These are phyloP conservation scores for Drosophila guanche DNA, from an alignment of 1,140 invertebrate species.

Conservation along the genomic window DNA sequence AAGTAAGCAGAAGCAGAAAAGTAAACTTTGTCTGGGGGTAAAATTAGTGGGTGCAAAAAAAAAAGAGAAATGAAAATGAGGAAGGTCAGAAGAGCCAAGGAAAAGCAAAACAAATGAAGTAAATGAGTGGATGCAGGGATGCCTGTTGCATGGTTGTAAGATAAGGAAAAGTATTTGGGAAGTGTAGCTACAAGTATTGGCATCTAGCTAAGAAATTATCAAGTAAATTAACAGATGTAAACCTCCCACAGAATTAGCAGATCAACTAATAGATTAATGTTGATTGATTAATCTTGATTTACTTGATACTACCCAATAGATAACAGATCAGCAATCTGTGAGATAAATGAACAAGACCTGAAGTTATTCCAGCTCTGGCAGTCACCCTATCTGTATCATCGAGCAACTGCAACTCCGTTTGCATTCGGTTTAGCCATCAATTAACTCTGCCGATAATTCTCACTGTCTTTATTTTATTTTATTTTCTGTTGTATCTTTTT, in stretches of 20 bases:
- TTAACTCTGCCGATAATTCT: slow-evolving; percentile 38
- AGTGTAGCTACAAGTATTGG: too few species aligned
- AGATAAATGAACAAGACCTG: too few species aligned
- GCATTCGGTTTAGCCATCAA: slow-evolving; percentile 42
- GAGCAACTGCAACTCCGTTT: slow-evolving; percentile 23
- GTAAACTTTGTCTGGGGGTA: slow-evolving; percentile 24
- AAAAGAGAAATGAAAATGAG: neutral
- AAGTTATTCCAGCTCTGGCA: neutral
- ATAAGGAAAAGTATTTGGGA: neutral
- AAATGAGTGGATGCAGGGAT: slow-evolving; percentile 40
- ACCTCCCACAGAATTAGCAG: too few species aligned
- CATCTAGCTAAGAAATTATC: too few species aligned
- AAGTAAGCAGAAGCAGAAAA: slow-evolving; percentile 32
- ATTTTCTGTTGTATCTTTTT: slow-evolving; percentile 6
- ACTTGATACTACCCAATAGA: too few species aligned
- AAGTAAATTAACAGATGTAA: too few species aligned
- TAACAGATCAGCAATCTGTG: too few species aligned
- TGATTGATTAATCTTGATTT: too few species aligned
- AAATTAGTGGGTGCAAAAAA: slow-evolving; percentile 30
- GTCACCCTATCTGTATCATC: slow-evolving; percentile 25
- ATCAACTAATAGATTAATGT: too few species aligned
- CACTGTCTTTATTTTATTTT: slow-evolving; percentile 12
- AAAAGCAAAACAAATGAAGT: slow-evolving; percentile 45
- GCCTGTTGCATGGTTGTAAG: slow-evolving; percentile 5
- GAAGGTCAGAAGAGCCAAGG: slow-evolving; percentile 21